Evolutionary conservation across 2,888 invertebrate species (phyloP).

Genomic region (Celastrina argiolus): DNA sequence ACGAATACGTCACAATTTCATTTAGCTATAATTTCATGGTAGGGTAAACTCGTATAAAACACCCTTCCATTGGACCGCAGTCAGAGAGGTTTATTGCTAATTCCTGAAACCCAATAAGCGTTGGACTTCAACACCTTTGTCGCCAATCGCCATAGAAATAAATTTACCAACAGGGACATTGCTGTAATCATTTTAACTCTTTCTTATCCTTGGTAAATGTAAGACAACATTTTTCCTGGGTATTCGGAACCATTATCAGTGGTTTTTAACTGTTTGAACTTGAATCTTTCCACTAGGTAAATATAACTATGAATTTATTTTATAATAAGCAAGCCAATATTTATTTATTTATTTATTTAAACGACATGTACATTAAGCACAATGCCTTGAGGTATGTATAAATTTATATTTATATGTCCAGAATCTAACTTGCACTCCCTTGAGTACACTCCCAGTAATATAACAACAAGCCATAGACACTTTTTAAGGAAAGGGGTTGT

Average conservation of each 20-base stretch:
- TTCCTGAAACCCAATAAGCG: slow-evolving; percentile 56
- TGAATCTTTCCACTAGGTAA: too few species aligned
- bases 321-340: too few species aligned
- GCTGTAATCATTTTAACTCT: neutral
- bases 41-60: neutral
- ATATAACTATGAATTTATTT: too few species aligned
- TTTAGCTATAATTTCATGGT: neutral
- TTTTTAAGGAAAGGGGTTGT: too few species aligned
- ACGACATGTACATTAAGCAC: too few species aligned
- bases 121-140: slow-evolving; percentile 43
- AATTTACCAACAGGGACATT: neutral
- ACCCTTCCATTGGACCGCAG: slow-evolving; percentile 28
- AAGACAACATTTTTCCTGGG: neutral
- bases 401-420: too few species aligned
- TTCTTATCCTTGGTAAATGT: neutral
- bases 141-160: slow-evolving; percentile 39
- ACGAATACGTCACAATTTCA: neutral
- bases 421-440: neutral
- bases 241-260: neutral
- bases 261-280: too few species aligned
- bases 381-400: too few species aligned
- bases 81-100: slow-evolving; percentile 49
- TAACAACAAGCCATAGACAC: neutral
- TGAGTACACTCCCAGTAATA: neutral
- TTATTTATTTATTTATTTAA: too few species aligned